A percentile compares a stretch with the other conserved stretches of the same genome.
Evolutionary conservation across 2,888 invertebrate species (phyloP).

Genomic region (Zootermopsis nevadensis): DNA sequence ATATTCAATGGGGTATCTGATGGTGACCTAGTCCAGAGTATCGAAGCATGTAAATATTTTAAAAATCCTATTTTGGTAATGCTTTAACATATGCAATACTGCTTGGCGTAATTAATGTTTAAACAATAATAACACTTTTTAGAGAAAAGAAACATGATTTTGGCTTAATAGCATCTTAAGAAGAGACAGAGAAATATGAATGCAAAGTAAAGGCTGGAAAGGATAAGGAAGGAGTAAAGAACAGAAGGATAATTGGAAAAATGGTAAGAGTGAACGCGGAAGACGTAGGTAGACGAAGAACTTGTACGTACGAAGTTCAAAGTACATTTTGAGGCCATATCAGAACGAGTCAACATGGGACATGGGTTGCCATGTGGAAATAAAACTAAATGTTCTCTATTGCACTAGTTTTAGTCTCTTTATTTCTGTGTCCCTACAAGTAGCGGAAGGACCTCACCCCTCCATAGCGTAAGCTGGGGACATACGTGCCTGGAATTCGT

Average conservation of each 20-base stretch:
- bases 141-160: no score
- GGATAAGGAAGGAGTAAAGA: no score
- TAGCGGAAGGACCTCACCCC: constrained; percentile 12
- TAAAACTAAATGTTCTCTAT: constrained; percentile 31
- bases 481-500: constrained; percentile 39
- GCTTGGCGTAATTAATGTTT: no score
- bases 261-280: neutral
- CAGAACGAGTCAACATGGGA: constrained; percentile 16
- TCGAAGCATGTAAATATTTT: constrained; percentile 23
- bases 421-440: constrained; percentile 26
- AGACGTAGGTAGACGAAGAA: neutral
- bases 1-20: no score
- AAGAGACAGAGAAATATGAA: no score
- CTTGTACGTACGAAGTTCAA: neutral
- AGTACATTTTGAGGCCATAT: neutral
- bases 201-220: no score
- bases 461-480: constrained; percentile 14
- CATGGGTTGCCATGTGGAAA: constrained; percentile 3
- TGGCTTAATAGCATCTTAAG: no score
- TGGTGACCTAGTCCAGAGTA: neutral
- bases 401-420: constrained; percentile 20
- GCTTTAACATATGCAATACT: no score
- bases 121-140: no score
- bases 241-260: no score
- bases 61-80: constrained; percentile 8